These are phyloP conservation scores for Epistrophella euchroma DNA, from an alignment of 2,888 invertebrate genomes.

Conservation along the genomic window DNA sequence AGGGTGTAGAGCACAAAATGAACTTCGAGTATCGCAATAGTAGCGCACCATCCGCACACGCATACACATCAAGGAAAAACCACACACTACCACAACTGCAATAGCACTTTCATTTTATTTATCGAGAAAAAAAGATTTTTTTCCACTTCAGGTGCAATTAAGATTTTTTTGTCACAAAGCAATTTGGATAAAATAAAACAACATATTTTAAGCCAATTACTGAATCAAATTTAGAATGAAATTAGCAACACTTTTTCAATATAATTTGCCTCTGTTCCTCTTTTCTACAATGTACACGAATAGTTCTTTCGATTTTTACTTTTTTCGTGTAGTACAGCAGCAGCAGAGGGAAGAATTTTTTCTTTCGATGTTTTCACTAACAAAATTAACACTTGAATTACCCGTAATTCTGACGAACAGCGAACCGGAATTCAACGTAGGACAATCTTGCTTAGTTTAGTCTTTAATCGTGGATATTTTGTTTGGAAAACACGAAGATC, in stretches of 20 bases:
- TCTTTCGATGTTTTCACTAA: conserved; percentile 57
- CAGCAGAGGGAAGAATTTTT: conserved; percentile 51
- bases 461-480: conserved; percentile 53
- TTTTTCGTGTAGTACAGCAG: conserved; percentile 36
- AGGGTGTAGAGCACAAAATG: conserved; percentile 67
- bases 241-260: conserved; percentile 39
- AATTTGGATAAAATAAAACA: conserved; percentile 33
- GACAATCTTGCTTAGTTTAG: conserved; percentile 36
- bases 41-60: conserved; percentile 57
- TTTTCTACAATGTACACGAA: conserved; percentile 40
- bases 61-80: background rate
- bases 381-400: conserved; percentile 61
- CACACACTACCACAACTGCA: conserved; percentile 52
- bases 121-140: conserved; percentile 56
- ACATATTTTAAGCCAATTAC: conserved; percentile 32
- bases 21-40: conserved; percentile 61
- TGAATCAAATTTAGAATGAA: conserved; percentile 40
- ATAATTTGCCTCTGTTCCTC: conserved; percentile 38
- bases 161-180: conserved; percentile 55
- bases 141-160: conserved; percentile 50
- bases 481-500: conserved; percentile 61
- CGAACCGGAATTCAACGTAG: conserved; percentile 56
- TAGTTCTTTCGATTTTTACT: conserved; percentile 46
- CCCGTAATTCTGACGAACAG: conserved; percentile 61
- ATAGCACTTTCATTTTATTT: conserved; percentile 67